These are phyloP conservation scores for Novumbra hubbsi DNA, from an alignment of 2,797 vertebrate genomes.

Conservation along the genomic window DNA sequence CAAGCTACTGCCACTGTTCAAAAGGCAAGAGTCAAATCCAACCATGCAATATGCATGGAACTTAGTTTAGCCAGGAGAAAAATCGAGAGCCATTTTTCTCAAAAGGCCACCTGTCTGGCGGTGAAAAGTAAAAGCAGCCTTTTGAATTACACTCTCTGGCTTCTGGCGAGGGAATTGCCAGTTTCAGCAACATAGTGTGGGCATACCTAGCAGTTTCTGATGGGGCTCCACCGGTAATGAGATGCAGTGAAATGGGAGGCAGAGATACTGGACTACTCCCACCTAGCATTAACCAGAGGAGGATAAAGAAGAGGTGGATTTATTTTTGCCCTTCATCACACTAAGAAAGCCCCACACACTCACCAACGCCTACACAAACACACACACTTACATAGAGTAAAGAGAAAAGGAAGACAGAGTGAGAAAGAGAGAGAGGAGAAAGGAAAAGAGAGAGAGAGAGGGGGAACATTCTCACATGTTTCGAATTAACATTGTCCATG, in stretches of 20 bases:
- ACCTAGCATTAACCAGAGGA: constrained; percentile 7
- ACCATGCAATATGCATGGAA: constrained; percentile 37
- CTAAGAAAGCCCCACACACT: too few relatives aligned
- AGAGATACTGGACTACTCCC: constrained; percentile 35
- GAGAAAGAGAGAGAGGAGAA: constrained; percentile 18
- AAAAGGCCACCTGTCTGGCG: constrained; percentile 27
- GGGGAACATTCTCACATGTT: not conserved
- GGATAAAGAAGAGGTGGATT: not conserved
- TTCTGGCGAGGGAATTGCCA: not conserved
- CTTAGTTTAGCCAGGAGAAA: constrained; percentile 20
- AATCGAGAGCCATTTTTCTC: constrained; percentile 29
- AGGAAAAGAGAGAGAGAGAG: constrained; percentile 5
- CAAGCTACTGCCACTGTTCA: constrained; percentile 40
- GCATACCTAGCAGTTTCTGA: not conserved
- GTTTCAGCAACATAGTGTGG: not conserved
- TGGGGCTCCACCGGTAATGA: not conserved
- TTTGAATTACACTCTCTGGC: not conserved
- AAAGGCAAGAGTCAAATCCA: constrained; percentile 45
- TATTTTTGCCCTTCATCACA: too few relatives aligned
- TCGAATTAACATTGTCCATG: not conserved
- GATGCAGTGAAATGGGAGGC: constrained; percentile 52
- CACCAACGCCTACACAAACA: too few relatives aligned
- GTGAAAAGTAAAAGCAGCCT: constrained; percentile 15
- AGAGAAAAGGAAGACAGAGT: not conserved
- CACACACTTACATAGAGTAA: too few relatives aligned